Base-by-base conservation (phyloP, 1,140 invertebrate species). In the Lanistes nyassanus region DNA sequence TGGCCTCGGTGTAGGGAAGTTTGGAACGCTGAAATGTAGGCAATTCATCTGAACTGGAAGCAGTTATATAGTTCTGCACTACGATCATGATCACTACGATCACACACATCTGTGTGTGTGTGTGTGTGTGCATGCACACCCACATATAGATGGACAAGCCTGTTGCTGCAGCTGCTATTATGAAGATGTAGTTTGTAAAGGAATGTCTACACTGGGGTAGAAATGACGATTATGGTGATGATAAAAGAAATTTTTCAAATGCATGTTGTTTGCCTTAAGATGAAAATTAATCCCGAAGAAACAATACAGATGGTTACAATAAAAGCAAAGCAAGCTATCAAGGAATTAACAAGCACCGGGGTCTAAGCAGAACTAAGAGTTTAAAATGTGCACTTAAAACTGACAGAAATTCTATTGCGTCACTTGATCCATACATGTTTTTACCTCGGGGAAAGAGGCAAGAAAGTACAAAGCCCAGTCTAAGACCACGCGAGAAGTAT, bases 1-100 rank as follows among this genome's bases (percentile, higher is more conserved):
- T 74, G 2, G 79, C 81, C 29, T 81, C 77, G 23, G 73, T 71
- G 72, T 79, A 81, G 7, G 23, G 42, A 19, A 82, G 70, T 7
- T 37, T 68, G 53, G 31, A 26, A 36, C 77, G 71, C 26, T 82
- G 39, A 6, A 13, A 42, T 42, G 39, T 42, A 42, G 39, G 39
- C 39, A 42, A 13, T 13, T 42, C 39, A 42, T 42, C 39, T 42
- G 5, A 76, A n/a, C 72, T 55, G 37, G 76, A 6, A 36, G 23
- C 67, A 39, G 77, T 71, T 6, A 66, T 23, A 64, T 58, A 58
- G 19, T 74, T 47, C 23, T 29, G 31, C 34, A 70, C 77, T 71
- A 64, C 21, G n/a, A 67, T n/a, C 11, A 3, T 31, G 53, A 11
- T 21, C 31, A 26, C 55, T 26, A 34, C 69, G 13, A 5, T 23